Percentiles rank a stretch among this genome's conserved stretches.
phyloP scores from a whole-genome alignment of 1,140 invertebrate species.

The Archivesica marissinica region DNA sequence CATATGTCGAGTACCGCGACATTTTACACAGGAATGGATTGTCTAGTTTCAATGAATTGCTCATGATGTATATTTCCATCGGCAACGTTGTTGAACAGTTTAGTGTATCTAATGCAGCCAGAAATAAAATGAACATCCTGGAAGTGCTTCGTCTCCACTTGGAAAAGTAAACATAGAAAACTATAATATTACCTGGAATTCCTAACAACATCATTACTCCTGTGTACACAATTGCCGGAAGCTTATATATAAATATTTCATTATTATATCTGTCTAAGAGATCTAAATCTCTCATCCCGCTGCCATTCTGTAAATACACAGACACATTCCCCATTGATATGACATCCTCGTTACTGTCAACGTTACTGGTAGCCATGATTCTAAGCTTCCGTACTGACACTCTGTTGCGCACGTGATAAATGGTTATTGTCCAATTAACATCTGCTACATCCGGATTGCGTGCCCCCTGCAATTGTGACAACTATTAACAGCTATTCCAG shows the following conservation, averaged over 20 bases:
- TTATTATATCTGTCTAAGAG: conserved; percentile 5
- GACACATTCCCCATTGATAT: background rate
- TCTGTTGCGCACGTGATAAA: too few relatives aligned
- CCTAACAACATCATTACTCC: conserved; percentile 52
- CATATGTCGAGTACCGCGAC: conserved; percentile 46
- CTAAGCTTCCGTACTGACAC: too few relatives aligned
- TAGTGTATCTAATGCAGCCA: conserved; percentile 53
- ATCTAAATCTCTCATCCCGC: background rate
- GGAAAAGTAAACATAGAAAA: conserved; percentile 57
- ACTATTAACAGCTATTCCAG: too few relatives aligned
- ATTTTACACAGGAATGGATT: conserved; percentile 44
- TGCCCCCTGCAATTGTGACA: too few relatives aligned
- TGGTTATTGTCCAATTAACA: too few relatives aligned
- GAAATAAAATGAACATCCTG: conserved; percentile 57
- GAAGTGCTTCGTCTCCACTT: conserved; percentile 58
- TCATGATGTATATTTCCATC: conserved; percentile 58
- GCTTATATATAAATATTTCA: background rate
- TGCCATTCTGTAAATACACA: background rate
- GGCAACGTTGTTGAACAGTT: conserved; percentile 47
- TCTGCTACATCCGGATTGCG: too few relatives aligned
- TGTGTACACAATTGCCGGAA: conserved; percentile 52
- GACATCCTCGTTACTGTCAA: background rate
- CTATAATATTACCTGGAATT: conserved; percentile 57
- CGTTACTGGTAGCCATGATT: background rate
- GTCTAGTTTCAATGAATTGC: conserved; percentile 30